Conservation (phyloP, 2,888 invertebrate genomes). For the Acheta domesticus region DNA sequence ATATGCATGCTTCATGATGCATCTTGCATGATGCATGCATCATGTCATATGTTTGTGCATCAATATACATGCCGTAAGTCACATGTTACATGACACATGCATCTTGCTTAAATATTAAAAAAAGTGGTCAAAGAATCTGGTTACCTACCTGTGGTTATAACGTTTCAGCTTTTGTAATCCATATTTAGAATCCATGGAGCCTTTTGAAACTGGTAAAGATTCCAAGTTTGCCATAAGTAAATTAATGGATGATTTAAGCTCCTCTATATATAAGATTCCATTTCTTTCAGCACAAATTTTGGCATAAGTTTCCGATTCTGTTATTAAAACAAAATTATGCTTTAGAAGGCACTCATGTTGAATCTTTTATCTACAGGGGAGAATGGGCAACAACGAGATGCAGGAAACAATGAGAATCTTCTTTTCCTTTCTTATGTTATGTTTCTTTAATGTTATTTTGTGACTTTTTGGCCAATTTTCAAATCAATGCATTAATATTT, state of each 20-base stretch:
- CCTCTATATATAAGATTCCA: conserved; percentile 99
- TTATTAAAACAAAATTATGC: conserved; percentile 35
- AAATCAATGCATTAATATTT: too few relatives aligned
- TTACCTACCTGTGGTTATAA: conserved; percentile 88
- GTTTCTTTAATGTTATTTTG: too few relatives aligned
- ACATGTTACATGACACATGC: not conserved
- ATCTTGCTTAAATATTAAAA: not conserved
- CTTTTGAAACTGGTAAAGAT: conserved; percentile 97
- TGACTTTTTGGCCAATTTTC: too few relatives aligned
- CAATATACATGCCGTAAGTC: not conserved
- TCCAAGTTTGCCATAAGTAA: conserved; percentile 98
- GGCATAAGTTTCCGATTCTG: conserved; percentile 97
- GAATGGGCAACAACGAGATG: too few relatives aligned
- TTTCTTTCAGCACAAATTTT: conserved; percentile 99
- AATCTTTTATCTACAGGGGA: not conserved
- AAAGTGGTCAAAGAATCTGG: too few relatives aligned
- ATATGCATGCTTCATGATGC: not conserved
- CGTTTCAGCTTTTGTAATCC: conserved; percentile 96
- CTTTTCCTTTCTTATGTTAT: too few relatives aligned
- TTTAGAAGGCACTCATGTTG: conserved; percentile 20
- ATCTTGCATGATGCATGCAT: not conserved
- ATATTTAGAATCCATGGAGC: conserved; percentile 95
- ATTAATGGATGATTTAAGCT: conserved; percentile 95
- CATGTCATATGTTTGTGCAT: not conserved
- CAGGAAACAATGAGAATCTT: too few relatives aligned